Base-by-base conservation (phyloP, 2,888 invertebrate genomes). In the Hirtodrosophila trivittata region DNA sequence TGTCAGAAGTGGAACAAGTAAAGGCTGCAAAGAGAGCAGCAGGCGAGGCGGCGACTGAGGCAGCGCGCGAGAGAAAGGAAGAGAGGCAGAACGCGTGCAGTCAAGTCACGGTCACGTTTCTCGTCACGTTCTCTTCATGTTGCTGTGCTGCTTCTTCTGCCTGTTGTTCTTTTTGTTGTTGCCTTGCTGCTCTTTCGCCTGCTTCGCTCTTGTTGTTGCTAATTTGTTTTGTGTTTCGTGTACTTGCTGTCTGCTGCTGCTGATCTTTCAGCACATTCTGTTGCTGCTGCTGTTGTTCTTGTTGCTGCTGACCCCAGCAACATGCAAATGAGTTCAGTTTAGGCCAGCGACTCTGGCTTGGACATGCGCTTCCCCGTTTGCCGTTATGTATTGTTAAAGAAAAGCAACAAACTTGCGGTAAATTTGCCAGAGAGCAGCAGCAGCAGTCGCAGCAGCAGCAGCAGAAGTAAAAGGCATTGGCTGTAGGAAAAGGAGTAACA, bases 41-140 rank as follows among this genome's bases (percentile, higher is more conserved):
- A 37, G 12, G 56, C n/a, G 21, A 49, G 47, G 18, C 47, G 43
- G 54, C 10, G 26, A 35, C 32, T 30, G 47, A 37, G 35, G 6
- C 8, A 7, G 12, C 28, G 26, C n/a, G 18, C 2, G 47, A 28
- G 18, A 8, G 5, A 37, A 7, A 21, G 33, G 51, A 41, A 58
- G 43, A 14, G 47, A 49, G 18, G 4, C 7, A 1, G 13, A 21
- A 35, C 25, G 59, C 62, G 45, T 45, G 51, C 58, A 57, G 41
- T 63, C 64, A 70, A 83, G 82, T 84, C 82, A 83, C 75, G 84
- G 82, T 83, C 82, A 83, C 82, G 82, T 84, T 84, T 82, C 68
- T 58, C 64, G 77, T 83, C 82, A 82, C 82, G 82, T 82, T 82
- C 81, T 21, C 18, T 21, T 21, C 3, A 3, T 21, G 18, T 21